These are phyloP conservation scores for Natator depressus DNA, from an alignment of 2,113 vertebrate species.

Conservation along the genomic window DNA sequence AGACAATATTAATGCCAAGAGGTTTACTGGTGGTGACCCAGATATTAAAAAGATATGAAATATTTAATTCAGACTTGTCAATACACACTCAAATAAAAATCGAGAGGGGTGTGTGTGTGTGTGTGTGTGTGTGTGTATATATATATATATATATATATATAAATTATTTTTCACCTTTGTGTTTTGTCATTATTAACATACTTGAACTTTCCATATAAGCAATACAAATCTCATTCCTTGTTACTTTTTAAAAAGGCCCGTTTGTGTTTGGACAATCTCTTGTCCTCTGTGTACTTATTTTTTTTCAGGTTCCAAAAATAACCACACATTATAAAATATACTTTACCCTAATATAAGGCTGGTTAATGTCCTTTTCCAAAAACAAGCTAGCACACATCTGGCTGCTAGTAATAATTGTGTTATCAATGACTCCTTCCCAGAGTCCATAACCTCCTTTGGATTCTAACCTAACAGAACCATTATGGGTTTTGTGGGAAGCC, in stretches of 20 bases:
- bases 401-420: not conserved
- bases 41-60: not conserved
- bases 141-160: too few species aligned
- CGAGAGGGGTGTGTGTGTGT: accelerated
- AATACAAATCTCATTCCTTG: not conserved
- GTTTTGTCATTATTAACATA: not conserved
- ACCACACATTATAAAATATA: not conserved
- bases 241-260: not conserved
- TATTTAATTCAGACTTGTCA: not conserved
- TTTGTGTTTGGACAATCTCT: not conserved
- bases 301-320: not conserved
- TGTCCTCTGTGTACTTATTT: not conserved
- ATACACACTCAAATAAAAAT: not conserved
- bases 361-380: not conserved
- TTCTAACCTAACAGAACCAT: not conserved
- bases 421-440: not conserved
- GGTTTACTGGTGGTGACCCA: not conserved
- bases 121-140: too few species aligned
- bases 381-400: not conserved
- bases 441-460: not conserved
- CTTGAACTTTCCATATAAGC: not conserved
- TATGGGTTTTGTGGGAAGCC: not conserved
- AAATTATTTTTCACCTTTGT: not conserved
- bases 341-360: not conserved
- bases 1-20: not conserved